phyloP scores from a whole-genome alignment of 2,888 invertebrate genomes.

The Cephus sareptanus region DNA sequence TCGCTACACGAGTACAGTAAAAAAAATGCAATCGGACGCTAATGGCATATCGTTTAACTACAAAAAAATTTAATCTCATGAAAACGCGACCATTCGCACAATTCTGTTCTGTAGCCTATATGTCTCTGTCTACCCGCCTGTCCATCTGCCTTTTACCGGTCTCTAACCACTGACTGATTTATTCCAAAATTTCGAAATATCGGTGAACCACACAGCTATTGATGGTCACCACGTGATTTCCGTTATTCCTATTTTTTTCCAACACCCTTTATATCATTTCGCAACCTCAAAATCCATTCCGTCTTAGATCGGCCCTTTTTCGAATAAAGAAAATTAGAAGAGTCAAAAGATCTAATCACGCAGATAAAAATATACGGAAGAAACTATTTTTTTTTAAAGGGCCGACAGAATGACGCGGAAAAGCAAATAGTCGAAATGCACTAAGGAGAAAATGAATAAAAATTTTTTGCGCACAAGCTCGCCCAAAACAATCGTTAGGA shows the following conservation, averaged over 20 bases:
- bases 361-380: neutral
- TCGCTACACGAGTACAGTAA: neutral
- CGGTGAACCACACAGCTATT: neutral
- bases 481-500: slow-evolving; percentile 60
- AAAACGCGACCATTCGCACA: neutral
- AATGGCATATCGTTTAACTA: neutral
- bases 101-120: slow-evolving; percentile 9
- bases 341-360: neutral
- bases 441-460: neutral
- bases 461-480: slow-evolving; percentile 51
- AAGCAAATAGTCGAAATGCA: neutral
- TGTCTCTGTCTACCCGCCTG: slow-evolving; percentile 19
- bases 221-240: neutral
- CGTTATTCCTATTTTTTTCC: neutral
- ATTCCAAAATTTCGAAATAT: slow-evolving; percentile 6
- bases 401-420: neutral
- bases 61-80: neutral
- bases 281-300: neutral
- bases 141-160: slow-evolving; percentile 13
- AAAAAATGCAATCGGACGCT: neutral
- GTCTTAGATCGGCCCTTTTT: neutral
- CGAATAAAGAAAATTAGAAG: neutral
- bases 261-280: neutral
- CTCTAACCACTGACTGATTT: slow-evolving; percentile 41
- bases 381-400: neutral